Conservation (phyloP, 2,888 invertebrate species). For the Latrodectus hesperus region DNA sequence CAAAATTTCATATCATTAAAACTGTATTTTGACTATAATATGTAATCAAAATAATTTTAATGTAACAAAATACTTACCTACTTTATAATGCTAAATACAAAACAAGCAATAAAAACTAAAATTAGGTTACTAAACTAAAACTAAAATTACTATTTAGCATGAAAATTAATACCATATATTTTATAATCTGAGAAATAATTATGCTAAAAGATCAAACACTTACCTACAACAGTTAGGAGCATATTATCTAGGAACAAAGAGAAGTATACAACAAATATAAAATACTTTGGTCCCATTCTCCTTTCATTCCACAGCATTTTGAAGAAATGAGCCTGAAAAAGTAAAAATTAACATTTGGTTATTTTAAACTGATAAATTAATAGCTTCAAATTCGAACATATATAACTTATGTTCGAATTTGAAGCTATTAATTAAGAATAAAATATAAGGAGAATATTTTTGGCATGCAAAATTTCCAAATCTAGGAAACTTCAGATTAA, state of each 20-base stretch:
- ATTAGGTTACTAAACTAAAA: not conserved
- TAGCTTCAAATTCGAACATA: not conserved
- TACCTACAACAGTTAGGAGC: slow-evolving; percentile 90
- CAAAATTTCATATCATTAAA: too few species aligned
- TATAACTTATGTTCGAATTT: not conserved
- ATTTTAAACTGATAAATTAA: not conserved
- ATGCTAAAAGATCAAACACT: slow-evolving; percentile 74
- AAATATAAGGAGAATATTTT: not conserved
- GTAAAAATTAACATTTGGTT: not conserved
- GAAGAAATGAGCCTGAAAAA: not conserved
- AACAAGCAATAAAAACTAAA: not conserved
- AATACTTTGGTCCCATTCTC: slow-evolving; percentile 36
- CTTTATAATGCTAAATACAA: not conserved
- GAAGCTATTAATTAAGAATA: too few species aligned
- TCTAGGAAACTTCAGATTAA: not conserved
- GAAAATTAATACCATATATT: not conserved
- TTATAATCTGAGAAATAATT: not conserved
- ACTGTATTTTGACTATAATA: not conserved
- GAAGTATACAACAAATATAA: slow-evolving; percentile 77
- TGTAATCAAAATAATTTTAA: not conserved
- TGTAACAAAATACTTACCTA: too few species aligned
- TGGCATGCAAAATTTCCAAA: not conserved
- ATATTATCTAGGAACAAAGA: slow-evolving; percentile 82
- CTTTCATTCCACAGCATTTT: slow-evolving; percentile 29
- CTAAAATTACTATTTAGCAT: not conserved